Conservation (phyloP, 1,140 invertebrate species). For the Diprion similis region DNA sequence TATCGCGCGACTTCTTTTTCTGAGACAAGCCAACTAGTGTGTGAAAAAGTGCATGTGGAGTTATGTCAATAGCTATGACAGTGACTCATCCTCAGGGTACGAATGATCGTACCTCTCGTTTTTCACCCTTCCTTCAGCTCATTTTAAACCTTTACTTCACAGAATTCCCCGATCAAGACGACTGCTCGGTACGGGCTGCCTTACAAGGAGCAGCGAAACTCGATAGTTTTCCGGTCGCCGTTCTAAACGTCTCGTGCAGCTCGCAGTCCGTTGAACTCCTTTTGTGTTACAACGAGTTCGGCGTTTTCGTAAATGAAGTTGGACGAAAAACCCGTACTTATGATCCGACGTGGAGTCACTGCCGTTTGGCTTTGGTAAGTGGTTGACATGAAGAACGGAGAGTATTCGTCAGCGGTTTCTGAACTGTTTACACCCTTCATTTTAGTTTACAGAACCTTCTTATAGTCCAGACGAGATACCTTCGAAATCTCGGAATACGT, state of each 20-base stretch:
- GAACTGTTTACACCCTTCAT: conserved; percentile 28
- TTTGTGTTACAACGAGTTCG: conserved; percentile 87
- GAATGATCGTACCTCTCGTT: too few species aligned
- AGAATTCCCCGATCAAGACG: conserved; percentile 57
- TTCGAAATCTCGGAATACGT: too few species aligned
- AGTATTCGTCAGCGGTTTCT: not conserved
- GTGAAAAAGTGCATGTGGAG: too few species aligned
- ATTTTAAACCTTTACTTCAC: not conserved
- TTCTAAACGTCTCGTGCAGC: conserved; percentile 50
- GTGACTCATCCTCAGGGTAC: too few species aligned
- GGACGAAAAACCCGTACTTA: conserved; percentile 77
- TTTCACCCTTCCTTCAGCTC: too few species aligned
- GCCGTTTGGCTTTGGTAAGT: conserved; percentile 75
- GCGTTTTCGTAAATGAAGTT: conserved; percentile 84
- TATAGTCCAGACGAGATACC: too few species aligned
- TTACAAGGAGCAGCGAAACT: conserved; percentile 51
- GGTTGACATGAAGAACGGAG: not conserved
- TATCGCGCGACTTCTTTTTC: too few species aligned
- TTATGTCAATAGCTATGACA: too few species aligned
- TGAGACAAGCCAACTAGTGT: too few species aligned
- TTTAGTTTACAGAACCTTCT: conserved; percentile 74
- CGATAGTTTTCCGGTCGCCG: conserved; percentile 54
- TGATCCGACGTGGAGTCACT: conserved; percentile 84
- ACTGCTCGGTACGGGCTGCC: conserved; percentile 53
- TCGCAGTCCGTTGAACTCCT: conserved; percentile 73